Evolutionary conservation across 2,888 invertebrate genomes (phyloP).

Genomic region (Disparrhopalites patrizii): DNA sequence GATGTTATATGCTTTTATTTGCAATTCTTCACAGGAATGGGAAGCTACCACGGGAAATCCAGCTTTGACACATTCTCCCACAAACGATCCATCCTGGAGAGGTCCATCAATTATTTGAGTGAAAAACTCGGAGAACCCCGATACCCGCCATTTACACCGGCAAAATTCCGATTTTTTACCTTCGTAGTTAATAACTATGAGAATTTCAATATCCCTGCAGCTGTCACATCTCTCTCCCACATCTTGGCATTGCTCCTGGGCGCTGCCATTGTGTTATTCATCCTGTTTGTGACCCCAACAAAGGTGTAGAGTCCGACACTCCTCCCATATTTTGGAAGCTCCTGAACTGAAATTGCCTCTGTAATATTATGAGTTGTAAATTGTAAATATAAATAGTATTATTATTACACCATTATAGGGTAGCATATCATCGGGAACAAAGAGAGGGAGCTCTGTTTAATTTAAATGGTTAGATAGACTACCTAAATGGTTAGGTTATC

Average conservation of each 20-base stretch:
- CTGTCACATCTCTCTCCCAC: slow-evolving; percentile 31
- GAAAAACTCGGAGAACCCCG: slow-evolving; percentile 36
- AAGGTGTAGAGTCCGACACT: too few species aligned
- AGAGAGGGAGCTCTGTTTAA: too few species aligned
- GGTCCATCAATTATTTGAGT: slow-evolving; percentile 17
- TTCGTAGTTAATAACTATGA: slow-evolving; percentile 36
- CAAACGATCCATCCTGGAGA: slow-evolving; percentile 61
- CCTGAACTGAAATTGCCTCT: too few species aligned
- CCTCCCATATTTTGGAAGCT: too few species aligned
- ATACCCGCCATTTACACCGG: slow-evolving; percentile 63
- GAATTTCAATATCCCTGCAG: slow-evolving; percentile 27
- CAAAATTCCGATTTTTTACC: slow-evolving; percentile 63
- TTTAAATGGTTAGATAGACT: too few species aligned
- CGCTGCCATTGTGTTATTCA: not conserved
- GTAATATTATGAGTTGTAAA: too few species aligned
- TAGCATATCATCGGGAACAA: too few species aligned
- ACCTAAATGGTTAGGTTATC: too few species aligned
- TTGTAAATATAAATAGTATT: too few species aligned
- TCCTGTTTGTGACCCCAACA: too few species aligned
- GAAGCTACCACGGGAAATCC: slow-evolving; percentile 68
- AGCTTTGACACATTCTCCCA: slow-evolving; percentile 93
- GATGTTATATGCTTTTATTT: not conserved
- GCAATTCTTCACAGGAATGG: slow-evolving; percentile 14
- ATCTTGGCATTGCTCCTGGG: slow-evolving; percentile 32
- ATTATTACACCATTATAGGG: too few species aligned